Evolutionary conservation across 2,888 invertebrate genomes (phyloP).

Genomic region (Campopleginae sp.): DNA sequence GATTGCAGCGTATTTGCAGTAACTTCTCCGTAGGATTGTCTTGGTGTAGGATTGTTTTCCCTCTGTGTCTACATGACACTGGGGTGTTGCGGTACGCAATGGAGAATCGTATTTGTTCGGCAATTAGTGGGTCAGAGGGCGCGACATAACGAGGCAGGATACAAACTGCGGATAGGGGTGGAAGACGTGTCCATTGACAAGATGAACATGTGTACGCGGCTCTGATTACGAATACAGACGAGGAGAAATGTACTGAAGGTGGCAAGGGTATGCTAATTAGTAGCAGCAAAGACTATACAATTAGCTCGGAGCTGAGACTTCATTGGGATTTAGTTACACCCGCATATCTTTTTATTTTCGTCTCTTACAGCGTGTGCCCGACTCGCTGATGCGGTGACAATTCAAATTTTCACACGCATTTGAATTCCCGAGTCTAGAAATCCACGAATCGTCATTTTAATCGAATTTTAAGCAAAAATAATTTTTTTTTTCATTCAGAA

Average conservation of each 20-base stretch:
- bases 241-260: conserved; percentile 69
- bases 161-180: background rate
- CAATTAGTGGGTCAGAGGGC: conserved; percentile 76
- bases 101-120: conserved; percentile 72
- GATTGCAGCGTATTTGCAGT: background rate
- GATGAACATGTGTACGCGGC: conserved; percentile 1
- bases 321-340: conserved; percentile 41
- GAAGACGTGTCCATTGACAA: conserved; percentile 55
- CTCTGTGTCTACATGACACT: conserved; percentile 33
- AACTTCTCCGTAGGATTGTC: conserved; percentile 13
- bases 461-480: background rate
- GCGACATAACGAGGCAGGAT: conserved; percentile 28
- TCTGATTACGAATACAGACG: conserved; percentile 28
- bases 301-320: conserved; percentile 68
- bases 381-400: background rate
- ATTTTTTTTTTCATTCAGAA: too few species aligned
- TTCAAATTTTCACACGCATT: background rate
- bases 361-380: background rate
- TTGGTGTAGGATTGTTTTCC: conserved; percentile 13
- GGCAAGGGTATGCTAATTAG: conserved; percentile 74
- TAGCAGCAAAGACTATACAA: conserved; percentile 78
- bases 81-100: background rate
- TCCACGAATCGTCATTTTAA: background rate
- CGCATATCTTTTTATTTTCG: conserved; percentile 60
- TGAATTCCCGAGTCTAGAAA: too few species aligned